Conservation (phyloP, 2,113 vertebrate genomes). For the rat (Rattus norvegicus) region GRCr8 NC_086032.1:33232501-33233000, state of each 20-base stretch:
- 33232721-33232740: neutral
- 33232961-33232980: neutral
- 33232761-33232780: neutral
- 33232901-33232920: neutral
- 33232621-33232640: neutral
- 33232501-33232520: neutral
- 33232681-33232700: neutral
- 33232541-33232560: neutral
- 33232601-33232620: neutral
- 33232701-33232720: neutral
- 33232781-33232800: neutral
- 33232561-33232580: conserved; percentile 14
- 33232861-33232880: neutral
- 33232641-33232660: neutral
- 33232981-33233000: neutral
- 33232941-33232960: neutral
- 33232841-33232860: neutral
- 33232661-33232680: neutral
- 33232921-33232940: neutral
- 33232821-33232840: neutral
- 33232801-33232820: neutral
- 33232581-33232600: neutral
- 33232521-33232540: neutral
- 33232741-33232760: neutral
- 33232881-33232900: neutral